phyloP scores from a whole-genome alignment of 2,113 vertebrate genomes.

The Apeltes quadracus region DNA sequence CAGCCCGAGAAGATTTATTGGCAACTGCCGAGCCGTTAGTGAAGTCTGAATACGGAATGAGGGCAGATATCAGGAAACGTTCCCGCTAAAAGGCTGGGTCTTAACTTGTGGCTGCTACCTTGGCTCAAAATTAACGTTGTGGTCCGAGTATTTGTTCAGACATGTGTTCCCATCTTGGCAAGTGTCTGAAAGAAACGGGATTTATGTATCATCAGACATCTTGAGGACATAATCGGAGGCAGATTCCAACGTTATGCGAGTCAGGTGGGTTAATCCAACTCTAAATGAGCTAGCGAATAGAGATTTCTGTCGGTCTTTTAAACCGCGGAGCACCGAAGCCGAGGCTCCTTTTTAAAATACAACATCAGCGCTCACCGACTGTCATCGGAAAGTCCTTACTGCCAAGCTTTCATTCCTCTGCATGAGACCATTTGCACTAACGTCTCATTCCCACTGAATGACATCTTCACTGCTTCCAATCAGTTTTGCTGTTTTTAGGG shows the following conservation, averaged over 20 bases:
- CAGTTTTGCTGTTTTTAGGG: constrained; percentile 61
- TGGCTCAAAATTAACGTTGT: constrained; percentile 28
- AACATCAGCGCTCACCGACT: constrained; percentile 44
- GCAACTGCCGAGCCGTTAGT: constrained; percentile 50
- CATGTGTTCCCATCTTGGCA: constrained; percentile 22
- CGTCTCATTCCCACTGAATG: constrained; percentile 55
- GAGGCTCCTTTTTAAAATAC: not conserved
- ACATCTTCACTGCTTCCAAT: constrained; percentile 57
- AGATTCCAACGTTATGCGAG: constrained; percentile 39
- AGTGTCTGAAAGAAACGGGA: constrained; percentile 27
- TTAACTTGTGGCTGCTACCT: constrained; percentile 33
- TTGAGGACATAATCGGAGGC: constrained; percentile 31
- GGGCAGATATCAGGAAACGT: constrained; percentile 31
- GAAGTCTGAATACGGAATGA: constrained; percentile 53
- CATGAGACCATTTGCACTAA: constrained; percentile 37
- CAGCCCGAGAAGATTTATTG: constrained; percentile 64
- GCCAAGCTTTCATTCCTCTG: constrained; percentile 38
- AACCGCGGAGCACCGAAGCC: constrained; percentile 14
- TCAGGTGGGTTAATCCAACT: constrained; percentile 35
- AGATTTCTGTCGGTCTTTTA: constrained; percentile 1
- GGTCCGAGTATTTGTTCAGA: constrained; percentile 31
- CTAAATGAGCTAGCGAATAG: constrained; percentile 18
- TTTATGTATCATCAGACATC: constrained; percentile 25
- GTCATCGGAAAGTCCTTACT: constrained; percentile 69
- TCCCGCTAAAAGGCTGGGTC: constrained; percentile 28